Conservation (phyloP, 2,888 invertebrate species). For the Druceiella hillmani region DNA sequence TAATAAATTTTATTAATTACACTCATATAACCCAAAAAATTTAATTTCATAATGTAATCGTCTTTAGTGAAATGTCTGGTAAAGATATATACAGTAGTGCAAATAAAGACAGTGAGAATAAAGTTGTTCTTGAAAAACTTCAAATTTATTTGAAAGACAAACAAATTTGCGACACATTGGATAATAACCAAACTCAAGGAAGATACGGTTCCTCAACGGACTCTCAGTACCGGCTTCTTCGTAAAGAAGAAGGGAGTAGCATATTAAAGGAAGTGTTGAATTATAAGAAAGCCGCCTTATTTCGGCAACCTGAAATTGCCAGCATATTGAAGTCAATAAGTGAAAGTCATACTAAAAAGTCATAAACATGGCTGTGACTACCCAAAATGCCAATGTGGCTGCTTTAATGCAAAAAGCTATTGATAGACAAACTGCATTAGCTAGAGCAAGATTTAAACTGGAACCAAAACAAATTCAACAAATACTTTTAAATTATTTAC, state of each 20-base stretch:
- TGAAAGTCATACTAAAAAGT: slow-evolving; percentile 25
- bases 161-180: slow-evolving; percentile 35
- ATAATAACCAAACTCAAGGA: slow-evolving; percentile 22
- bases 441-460: slow-evolving; percentile 40
- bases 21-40: too few relatives aligned
- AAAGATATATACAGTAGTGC: slow-evolving; percentile 34
- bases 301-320: slow-evolving; percentile 44
- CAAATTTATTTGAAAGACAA: slow-evolving; percentile 48
- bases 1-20: too few relatives aligned
- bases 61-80: background rate
- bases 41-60: slow-evolving; percentile 2
- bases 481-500: slow-evolving; percentile 37
- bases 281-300: slow-evolving; percentile 43
- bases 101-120: slow-evolving; percentile 46
- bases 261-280: slow-evolving; percentile 44
- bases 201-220: slow-evolving; percentile 13
- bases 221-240: slow-evolving; percentile 12
- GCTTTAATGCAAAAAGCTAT: slow-evolving; percentile 43
- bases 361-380: slow-evolving; percentile 35
- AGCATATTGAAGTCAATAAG: slow-evolving; percentile 40
- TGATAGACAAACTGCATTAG: slow-evolving; percentile 37
- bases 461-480: slow-evolving; percentile 42
- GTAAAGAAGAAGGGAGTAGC: slow-evolving; percentile 38
- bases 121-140: slow-evolving; percentile 46
- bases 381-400: slow-evolving; percentile 37